Percentiles rank a stretch among this genome's conserved stretches.
These are phyloP conservation scores for Sciaenops ocellatus DNA, from an alignment of 2,797 vertebrate species.

Conservation along the genomic window DNA sequence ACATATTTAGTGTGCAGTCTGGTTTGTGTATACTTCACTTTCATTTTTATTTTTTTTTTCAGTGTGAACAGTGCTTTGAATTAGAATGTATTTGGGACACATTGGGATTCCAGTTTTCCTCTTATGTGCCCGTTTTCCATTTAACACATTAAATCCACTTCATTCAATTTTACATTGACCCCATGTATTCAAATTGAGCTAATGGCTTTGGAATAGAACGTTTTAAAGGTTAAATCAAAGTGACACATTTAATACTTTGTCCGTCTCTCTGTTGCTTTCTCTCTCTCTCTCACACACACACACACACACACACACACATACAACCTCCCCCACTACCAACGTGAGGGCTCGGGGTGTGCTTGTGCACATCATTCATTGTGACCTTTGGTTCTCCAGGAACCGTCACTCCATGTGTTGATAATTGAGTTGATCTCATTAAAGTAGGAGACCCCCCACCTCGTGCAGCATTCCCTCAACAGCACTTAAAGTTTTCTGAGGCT, in stretches of 20 bases:
- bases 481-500: constrained; percentile 18
- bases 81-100: neutral
- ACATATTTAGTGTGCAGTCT: neutral
- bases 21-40: neutral
- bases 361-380: constrained; percentile 35
- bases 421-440: constrained; percentile 63
- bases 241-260: constrained; percentile 16
- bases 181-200: constrained; percentile 7
- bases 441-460: constrained; percentile 26
- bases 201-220: neutral
- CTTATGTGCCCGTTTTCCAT: neutral
- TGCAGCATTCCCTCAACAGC: constrained; percentile 11
- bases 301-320: neutral
- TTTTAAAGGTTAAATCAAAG: constrained; percentile 30
- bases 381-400: constrained; percentile 45
- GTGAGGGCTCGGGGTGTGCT: constrained; percentile 13
- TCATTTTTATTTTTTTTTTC: neutral
- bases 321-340: neutral
- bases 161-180: neutral
- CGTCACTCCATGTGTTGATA: constrained; percentile 40
- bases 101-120: neutral
- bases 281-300: neutral
- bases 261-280: neutral
- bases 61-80: neutral
- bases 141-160: neutral